A percentile compares a stretch with the other conserved stretches of the same genome.
Evolutionary conservation across 2,113 vertebrate species (phyloP).

Genomic region (Zosterops hypoxanthus): DNA sequence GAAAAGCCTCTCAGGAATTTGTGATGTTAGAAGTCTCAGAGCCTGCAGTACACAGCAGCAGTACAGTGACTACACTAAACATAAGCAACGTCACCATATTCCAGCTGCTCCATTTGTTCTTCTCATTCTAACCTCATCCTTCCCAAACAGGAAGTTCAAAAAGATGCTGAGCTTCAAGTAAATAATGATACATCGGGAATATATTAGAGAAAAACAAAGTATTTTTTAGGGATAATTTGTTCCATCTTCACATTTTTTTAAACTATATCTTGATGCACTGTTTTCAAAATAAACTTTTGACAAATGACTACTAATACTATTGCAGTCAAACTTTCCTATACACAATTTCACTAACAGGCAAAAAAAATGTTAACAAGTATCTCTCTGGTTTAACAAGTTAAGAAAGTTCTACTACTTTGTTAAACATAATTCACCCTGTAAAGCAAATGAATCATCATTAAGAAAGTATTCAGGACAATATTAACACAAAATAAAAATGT

Average conservation of each 20-base stretch:
- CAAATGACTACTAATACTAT: not conserved
- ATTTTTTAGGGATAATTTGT: not conserved
- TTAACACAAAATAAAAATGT: not conserved
- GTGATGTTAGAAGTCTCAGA: not conserved
- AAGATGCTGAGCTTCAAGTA: not conserved
- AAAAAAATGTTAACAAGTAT: not conserved
- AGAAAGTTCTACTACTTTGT: not conserved
- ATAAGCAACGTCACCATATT: not conserved
- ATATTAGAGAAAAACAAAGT: not conserved
- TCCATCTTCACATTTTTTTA: not conserved
- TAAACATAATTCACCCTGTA: not conserved
- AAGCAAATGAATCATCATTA: not conserved
- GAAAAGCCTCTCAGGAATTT: not conserved
- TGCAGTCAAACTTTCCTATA: not conserved
- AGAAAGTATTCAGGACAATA: not conserved
- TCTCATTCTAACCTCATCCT: not conserved
- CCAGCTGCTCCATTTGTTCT: fast-evolving
- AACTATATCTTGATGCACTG: not conserved
- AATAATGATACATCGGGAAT: not conserved
- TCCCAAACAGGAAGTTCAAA: not conserved
- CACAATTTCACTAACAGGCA: not conserved
- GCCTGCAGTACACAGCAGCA: not conserved
- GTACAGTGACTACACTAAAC: not conserved
- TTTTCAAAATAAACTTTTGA: constrained; percentile 6
- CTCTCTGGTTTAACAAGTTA: not conserved